phyloP scores from a whole-genome alignment of 2,797 vertebrate genomes.

The Thunnus albacares region DNA sequence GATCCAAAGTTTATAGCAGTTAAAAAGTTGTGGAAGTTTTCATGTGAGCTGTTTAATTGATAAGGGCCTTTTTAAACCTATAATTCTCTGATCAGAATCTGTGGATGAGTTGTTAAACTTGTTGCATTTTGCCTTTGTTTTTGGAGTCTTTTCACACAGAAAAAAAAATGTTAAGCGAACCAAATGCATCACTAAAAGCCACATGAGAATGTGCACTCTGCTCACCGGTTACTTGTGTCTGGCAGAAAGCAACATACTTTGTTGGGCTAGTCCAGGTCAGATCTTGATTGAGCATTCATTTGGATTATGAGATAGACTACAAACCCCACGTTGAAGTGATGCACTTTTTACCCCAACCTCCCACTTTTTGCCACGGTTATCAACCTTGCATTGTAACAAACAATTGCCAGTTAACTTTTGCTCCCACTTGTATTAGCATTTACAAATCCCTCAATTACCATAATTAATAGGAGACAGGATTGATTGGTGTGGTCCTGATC shows the following conservation, averaged over 20 bases:
- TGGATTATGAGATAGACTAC: not conserved
- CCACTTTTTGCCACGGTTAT: not conserved
- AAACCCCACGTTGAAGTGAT: not conserved
- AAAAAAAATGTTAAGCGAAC: no score
- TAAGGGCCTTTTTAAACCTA: not conserved
- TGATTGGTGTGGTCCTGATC: not conserved
- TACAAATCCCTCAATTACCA: not conserved
- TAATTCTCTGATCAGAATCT: no score
- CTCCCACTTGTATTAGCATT: not conserved
- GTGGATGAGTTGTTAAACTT: no score
- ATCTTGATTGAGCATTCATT: no score
- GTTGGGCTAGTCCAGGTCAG: no score
- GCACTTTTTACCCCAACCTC: not conserved
- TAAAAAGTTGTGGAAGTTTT: not conserved
- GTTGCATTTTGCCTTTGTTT: no score
- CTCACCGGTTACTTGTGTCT: no score
- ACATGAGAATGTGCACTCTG: no score
- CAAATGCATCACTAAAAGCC: no score
- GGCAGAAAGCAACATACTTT: no score
- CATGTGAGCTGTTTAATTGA: conserved; percentile 7
- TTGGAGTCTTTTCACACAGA: no score
- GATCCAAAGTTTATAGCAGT: not conserved
- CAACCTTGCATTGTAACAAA: not conserved
- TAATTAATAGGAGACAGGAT: not conserved
- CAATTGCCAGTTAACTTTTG: not conserved